Percentiles rank a stretch among this genome's conserved stretches.
Evolutionary conservation across 2,113 vertebrate genomes (phyloP).

Genomic region (Toxotes chatareus): DNA sequence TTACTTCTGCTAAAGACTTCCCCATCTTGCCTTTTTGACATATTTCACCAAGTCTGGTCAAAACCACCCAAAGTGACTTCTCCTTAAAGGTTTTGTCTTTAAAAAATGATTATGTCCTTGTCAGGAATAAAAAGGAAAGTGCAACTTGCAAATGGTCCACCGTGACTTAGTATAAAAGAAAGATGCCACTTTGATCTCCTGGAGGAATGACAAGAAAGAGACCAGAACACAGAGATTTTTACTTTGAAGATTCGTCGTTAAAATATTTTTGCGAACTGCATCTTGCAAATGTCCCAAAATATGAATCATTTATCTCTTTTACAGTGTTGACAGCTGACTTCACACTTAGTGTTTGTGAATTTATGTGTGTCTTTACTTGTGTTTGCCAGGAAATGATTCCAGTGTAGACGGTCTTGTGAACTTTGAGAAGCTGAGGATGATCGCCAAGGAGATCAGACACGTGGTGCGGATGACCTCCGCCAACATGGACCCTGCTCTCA

Average conservation of each 20-base stretch:
- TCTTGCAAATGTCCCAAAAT: not conserved
- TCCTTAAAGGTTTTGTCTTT: not conserved
- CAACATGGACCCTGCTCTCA: conserved; percentile 97
- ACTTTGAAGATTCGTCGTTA: conserved; percentile 14
- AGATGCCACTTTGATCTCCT: conserved; percentile 24
- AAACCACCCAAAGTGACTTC: conserved; percentile 26
- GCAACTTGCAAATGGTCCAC: conserved; percentile 2
- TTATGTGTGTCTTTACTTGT: not conserved
- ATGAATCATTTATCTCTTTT: conserved; percentile 25
- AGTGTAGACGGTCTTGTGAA: conserved; percentile 96
- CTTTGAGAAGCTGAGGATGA: conserved; percentile 98
- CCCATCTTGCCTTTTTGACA: conserved; percentile 1
- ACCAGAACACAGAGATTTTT: conserved; percentile 25
- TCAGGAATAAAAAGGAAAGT: not conserved
- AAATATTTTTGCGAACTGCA: conserved; percentile 1
- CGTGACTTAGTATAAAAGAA: conserved; percentile 1
- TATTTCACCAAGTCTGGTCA: conserved; percentile 22
- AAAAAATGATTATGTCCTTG: not conserved
- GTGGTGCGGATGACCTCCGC: conserved; percentile 95
- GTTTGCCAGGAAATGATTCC: conserved; percentile 92
- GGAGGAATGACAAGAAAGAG: conserved; percentile 7
- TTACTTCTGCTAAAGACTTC: conserved; percentile 68
- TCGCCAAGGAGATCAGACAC: conserved; percentile 96
- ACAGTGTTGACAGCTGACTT: conserved; percentile 3
- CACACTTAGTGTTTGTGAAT: conserved; percentile 1